phyloP scores from a whole-genome alignment of 2,888 invertebrate genomes.

The Rosalia funebris region DNA sequence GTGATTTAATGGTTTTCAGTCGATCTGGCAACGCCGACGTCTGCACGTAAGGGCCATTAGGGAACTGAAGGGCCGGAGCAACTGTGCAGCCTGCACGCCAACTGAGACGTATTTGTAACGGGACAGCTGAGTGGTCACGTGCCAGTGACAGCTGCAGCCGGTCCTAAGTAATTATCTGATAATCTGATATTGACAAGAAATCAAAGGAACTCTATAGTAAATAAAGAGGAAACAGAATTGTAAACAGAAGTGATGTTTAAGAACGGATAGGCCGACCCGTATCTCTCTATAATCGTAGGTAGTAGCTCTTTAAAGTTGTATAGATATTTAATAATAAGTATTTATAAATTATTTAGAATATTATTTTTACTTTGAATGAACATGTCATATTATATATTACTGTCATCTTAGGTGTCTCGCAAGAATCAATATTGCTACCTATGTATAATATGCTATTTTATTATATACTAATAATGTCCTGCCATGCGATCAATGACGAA shows the following conservation, averaged over 20 bases:
- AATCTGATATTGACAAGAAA: slow-evolving; percentile 15
- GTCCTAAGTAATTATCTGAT: slow-evolving; percentile 4
- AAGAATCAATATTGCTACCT: too few relatives aligned
- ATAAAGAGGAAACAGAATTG: background rate
- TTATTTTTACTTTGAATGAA: background rate
- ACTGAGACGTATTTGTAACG: slow-evolving; percentile 14
- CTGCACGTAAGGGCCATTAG: slow-evolving; percentile 6
- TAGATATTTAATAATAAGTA: background rate
- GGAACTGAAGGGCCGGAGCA: background rate
- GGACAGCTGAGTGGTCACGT: slow-evolving; percentile 20
- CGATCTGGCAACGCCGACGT: background rate
- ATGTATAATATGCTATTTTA: too few relatives aligned
- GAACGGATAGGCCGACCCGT: background rate
- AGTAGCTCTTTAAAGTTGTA: too few relatives aligned
- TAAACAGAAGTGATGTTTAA: background rate
- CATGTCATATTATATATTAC: too few relatives aligned
- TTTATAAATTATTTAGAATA: background rate
- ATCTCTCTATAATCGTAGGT: background rate
- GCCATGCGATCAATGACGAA: too few relatives aligned
- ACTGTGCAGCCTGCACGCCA: background rate
- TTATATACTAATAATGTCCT: too few relatives aligned
- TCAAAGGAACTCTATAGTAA: slow-evolving; percentile 1
- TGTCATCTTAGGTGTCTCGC: too few relatives aligned
- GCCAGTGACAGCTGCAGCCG: slow-evolving; percentile 17
- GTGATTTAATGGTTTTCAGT: too few relatives aligned